Evolutionary conservation across 2,888 invertebrate genomes (phyloP).

Genomic region (Tinea pellionella): DNA sequence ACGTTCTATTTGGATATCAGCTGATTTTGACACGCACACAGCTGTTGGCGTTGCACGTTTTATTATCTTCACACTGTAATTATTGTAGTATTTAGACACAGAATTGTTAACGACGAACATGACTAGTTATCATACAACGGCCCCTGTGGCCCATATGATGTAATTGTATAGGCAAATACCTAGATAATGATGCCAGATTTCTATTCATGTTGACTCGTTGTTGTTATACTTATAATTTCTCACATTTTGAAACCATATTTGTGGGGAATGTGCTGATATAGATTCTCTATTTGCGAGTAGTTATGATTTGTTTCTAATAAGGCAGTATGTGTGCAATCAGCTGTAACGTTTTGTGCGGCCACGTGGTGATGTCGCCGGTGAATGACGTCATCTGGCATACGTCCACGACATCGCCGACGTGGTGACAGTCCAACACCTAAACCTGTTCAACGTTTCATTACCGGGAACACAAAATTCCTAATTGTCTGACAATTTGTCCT

Average conservation of each 20-base stretch:
- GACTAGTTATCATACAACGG: conserved; percentile 3
- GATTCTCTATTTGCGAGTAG: not conserved
- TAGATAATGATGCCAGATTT: not conserved
- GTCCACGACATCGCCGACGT: not conserved
- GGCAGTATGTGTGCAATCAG: conserved; percentile 23
- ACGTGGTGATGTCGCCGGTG: conserved; percentile 46
- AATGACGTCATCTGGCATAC: conserved; percentile 4
- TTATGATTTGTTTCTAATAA: not conserved
- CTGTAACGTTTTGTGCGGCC: conserved; percentile 32
- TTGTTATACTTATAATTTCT: not conserved
- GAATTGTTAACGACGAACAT: not conserved
- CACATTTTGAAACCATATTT: not conserved
- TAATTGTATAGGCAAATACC: not conserved
- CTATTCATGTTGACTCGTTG: not conserved
- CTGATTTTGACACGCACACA: conserved; percentile 70
- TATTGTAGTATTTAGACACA: not conserved
- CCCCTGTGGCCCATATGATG: not conserved
- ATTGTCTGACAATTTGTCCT: not conserved
- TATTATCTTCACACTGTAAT: conserved; percentile 37
- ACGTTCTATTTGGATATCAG: conserved; percentile 69
- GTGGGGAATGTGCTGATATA: not conserved
- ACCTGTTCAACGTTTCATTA: conserved; percentile 5
- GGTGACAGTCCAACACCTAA: conserved; percentile 7
- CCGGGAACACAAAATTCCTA: not conserved
- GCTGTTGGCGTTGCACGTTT: conserved; percentile 55